These are phyloP conservation scores for Pseudopodoces humilis DNA, from an alignment of 2,113 vertebrate genomes.

Conservation along the genomic window DNA sequence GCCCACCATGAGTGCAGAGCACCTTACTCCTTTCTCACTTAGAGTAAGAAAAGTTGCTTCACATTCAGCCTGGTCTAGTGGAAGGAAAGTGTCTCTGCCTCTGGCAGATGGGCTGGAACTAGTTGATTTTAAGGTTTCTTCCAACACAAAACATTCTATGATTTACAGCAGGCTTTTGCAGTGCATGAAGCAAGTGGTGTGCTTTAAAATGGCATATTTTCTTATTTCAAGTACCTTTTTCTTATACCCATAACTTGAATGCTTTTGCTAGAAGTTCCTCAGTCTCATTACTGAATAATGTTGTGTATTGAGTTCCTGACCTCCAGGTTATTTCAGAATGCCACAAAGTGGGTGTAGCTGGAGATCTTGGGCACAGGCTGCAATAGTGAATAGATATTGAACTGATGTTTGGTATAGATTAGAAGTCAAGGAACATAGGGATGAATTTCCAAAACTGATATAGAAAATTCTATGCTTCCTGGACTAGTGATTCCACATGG, in stretches of 20 bases:
- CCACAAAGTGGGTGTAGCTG: neutral
- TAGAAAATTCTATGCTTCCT: neutral
- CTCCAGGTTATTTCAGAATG: neutral
- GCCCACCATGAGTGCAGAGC: rapidly evolving
- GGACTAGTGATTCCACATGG: neutral
- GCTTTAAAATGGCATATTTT: neutral
- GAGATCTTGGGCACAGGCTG: neutral
- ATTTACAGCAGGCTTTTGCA: neutral
- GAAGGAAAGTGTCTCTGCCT: neutral
- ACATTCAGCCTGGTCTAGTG: neutral
- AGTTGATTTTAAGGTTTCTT: neutral
- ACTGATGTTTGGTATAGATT: neutral
- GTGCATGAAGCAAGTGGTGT: neutral
- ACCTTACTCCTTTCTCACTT: neutral
- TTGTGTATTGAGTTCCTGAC: neutral
- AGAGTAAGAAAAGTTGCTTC: neutral
- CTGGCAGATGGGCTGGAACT: neutral
- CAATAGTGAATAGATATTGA: neutral
- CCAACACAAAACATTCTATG: neutral
- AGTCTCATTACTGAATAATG: neutral
- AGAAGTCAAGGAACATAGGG: neutral
- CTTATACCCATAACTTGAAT: neutral
- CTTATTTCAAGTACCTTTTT: neutral
- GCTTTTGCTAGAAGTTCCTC: neutral
- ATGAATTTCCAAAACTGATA: neutral